phyloP scores from a whole-genome alignment of 1,140 invertebrate genomes.

The Calliopsis andreniformis region DNA sequence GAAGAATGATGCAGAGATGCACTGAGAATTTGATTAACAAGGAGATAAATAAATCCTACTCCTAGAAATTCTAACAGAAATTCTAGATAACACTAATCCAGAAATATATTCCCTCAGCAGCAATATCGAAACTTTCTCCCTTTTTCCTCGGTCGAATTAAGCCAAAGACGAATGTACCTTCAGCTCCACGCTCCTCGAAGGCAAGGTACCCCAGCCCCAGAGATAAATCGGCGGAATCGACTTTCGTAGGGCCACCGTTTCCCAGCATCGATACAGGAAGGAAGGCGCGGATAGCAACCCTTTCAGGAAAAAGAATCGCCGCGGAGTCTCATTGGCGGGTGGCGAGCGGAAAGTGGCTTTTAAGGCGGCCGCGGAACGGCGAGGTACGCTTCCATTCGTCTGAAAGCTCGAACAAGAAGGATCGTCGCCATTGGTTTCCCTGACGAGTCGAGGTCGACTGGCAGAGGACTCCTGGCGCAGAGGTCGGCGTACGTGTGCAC shows the following conservation, averaged over 20 bases:
- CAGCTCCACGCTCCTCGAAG: not conserved
- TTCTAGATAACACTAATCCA: too few relatives aligned
- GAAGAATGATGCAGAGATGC: too few relatives aligned
- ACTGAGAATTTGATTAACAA: too few relatives aligned
- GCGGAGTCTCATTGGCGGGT: constrained; percentile 36
- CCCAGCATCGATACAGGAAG: not conserved
- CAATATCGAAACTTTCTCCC: not conserved
- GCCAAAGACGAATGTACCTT: constrained; percentile 18
- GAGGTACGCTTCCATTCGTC: constrained; percentile 50
- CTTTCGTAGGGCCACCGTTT: not conserved
- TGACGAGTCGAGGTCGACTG: constrained; percentile 24
- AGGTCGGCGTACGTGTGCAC: not conserved
- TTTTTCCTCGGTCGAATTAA: constrained; percentile 19
- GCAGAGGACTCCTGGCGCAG: constrained; percentile 11
- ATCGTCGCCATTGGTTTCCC: constrained; percentile 53
- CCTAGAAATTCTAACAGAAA: too few relatives aligned
- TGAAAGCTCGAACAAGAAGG: constrained; percentile 33
- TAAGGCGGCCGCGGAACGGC: constrained; percentile 36
- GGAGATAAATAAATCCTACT: too few relatives aligned
- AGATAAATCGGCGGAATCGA: constrained; percentile 26
- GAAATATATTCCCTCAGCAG: too few relatives aligned
- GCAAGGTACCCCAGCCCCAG: not conserved
- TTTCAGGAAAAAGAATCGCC: constrained; percentile 50
- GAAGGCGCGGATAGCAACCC: constrained; percentile 1
- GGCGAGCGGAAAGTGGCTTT: constrained; percentile 44